Base-by-base conservation (phyloP, 2,113 vertebrate genomes). In the Microtus pennsylvanicus region DNA sequence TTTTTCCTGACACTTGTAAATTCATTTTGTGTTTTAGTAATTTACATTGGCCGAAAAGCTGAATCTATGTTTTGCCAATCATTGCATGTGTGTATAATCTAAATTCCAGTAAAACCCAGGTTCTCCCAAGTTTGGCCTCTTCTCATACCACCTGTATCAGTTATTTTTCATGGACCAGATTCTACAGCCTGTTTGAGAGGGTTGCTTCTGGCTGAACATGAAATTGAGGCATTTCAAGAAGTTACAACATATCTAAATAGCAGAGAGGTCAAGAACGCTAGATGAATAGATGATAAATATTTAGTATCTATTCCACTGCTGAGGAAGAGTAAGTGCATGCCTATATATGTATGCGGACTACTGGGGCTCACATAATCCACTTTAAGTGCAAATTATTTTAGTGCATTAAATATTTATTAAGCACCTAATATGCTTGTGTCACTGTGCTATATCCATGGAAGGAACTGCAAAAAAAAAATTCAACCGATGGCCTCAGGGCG, bases 241-340 rank as follows among this genome's bases (percentile, higher is more conserved):
- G 78, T 93, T 67, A 33, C 1, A 69, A 69, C 50, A 52, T 90
- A 85, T 91, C 72, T 87, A 89, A 97, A 76, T 11, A 89, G 82
- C 78, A 83, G 87, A 95, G 77, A 89, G 87, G 89, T 96, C 91
- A 91, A 82, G 94, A 82, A 95, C 30, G 87, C 91, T 87, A 80
- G 89, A 83, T 94, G 94, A 96, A 94, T 96, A 94, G 52, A 67
- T 80, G 82, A 97, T 97, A 91, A 97, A 97, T 97, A 97, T 97
- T 97, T 94, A 97, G 95, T 65, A 96, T 74, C 17, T 74, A 24
- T 91, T 94, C 50, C 55, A 22, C n/a, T 89, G 55, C 75, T 75
- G 58, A 92, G 33, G 78, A 83, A 96, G 55, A 91, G n/a, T 61
- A 91, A 96, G 90, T 75, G 65, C 93, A 91, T 26, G 61, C 28